Evolutionary conservation across 2,888 invertebrate genomes (phyloP), one percentile per base, ranked within the genome.

Genomic region (Polyommatus icarus): DNA sequence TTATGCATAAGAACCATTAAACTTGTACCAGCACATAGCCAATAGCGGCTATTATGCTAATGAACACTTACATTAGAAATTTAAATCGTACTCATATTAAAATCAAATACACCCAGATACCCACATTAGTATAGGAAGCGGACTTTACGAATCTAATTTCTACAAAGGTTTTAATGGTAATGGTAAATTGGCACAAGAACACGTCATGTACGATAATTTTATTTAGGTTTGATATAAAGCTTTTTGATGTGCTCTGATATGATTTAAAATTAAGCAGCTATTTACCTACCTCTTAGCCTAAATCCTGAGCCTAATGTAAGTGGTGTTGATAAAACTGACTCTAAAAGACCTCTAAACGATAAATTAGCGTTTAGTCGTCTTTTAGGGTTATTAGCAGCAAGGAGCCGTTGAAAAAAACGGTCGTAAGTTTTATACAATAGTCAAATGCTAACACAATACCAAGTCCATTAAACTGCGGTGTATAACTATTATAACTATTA

Each of bases 41-140:
- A 67, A 67, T 67, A 67, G 67, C 32, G 15, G 24, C 67, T 67
- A 67, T 67, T 32, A 67, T 67, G 67, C 67, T 67, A 67, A 67
- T 29, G 67, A 67, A 67, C 12, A 67, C 67, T 29, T 18, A 1
- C 67, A 67, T 67, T 67, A 67, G 67, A 67, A 32, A 32, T 67
- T 67, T 67, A 18, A 67, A 67, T 67, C 67, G 67, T 15, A 67
- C 67, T 29, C 29, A 67, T 29, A 67, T 67, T 67, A 67, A 67
- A 67, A 67, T 67, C 29, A 67, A 67, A 67, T 67, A 67, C 67
- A 67, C 61, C 61, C 5, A 61, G 61, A 61, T 61, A 61, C 24
- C 24, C n/a, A 15, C 67, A 67, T 67, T 32, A 6, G 15, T 67
- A 32, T 29, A 29, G 32, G 67, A 67, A 67, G 67, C 29, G 15